These are phyloP conservation scores for Mythimna vitellina DNA, from an alignment of 2,888 invertebrate species.

Conservation along the genomic window DNA sequence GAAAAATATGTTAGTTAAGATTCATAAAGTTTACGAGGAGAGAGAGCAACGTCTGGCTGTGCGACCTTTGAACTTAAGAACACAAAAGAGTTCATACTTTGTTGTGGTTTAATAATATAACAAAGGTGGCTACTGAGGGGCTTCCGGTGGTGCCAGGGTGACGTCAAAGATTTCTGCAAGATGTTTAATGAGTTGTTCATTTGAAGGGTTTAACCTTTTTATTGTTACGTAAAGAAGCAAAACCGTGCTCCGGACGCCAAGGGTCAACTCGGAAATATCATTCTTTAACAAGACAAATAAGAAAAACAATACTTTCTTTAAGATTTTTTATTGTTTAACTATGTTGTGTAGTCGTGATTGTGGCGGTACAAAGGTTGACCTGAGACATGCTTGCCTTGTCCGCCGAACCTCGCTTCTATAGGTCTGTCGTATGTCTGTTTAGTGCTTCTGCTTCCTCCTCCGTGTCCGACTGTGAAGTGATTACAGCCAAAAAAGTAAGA, in stretches of 20 bases:
- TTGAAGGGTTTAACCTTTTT: background rate
- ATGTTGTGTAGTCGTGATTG: no score
- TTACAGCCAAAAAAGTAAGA: no score
- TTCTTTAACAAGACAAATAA: no score
- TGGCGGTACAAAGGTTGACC: background rate
- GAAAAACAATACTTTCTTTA: no score
- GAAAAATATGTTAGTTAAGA: no score
- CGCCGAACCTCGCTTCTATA: background rate
- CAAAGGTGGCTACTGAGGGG: slow-evolving; percentile 10
- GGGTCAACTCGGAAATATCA: background rate
- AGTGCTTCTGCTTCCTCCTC: background rate
- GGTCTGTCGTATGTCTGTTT: background rate
- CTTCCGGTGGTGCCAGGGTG: background rate
- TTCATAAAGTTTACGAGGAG: background rate
- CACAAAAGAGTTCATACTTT: slow-evolving; percentile 39
- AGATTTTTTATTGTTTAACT: no score
- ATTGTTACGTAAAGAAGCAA: no score
- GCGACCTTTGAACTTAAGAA: slow-evolving; percentile 36
- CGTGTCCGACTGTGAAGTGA: no score
- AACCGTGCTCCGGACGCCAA: no score
- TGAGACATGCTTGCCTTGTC: no score
- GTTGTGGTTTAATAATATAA: slow-evolving; percentile 52
- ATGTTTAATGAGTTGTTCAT: background rate
- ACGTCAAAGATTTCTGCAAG: slow-evolving; percentile 1
- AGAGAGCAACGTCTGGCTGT: background rate